Base-by-base conservation (phyloP, 2,797 vertebrate genomes). In the Discoglossus pictus region DNA sequence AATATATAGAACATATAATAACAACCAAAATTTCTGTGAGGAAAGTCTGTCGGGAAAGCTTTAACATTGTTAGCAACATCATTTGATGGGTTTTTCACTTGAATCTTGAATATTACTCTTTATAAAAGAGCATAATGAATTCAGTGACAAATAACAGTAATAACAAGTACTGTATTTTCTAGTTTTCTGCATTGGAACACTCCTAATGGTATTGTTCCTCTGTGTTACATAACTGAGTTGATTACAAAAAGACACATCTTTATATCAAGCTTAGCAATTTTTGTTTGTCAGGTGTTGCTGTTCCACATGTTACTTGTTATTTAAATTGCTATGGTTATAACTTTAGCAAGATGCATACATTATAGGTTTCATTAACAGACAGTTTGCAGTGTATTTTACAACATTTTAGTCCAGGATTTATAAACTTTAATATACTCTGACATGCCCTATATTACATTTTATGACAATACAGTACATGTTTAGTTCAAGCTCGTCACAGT, bases 11-110 rank as follows among this genome's bases (percentile, higher is more conserved):
- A 35, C 24, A 21, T 48, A 59, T 71, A 64, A 71, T 71, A 35
- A 71, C 50, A 71, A 64, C 44, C 24, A 64, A 64, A 51, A 48
- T 71, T 64, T 71, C 68, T 61, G 60, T 60, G 36, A 71, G 61
- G 52, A 24, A 58, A 71, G 61, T 47, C 52, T 58, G 60, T 42
- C 42, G 59, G 59, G 67, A 70, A 48, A 59, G n/a, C n/a, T 44
- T 71, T 71, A 71, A 64, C 42, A 16, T 64, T 58, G 46, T 64
- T 71, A 64, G 40, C 44, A 58, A 23, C 44, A 38, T 71, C 61
- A 71, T 71, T 58, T 64, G 43, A 58, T 58, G 53, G 59, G 42
- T 71, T n/a, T 64, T 63, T 18, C 35, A 58, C 44, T 23, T 58
- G 60, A n/a, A n/a, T 48, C 53, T 61, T 58, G 52, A 47, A 64